Evolutionary conservation across 2,113 vertebrate genomes (phyloP).

Genomic region (Ivindomyrus marchei): DNA sequence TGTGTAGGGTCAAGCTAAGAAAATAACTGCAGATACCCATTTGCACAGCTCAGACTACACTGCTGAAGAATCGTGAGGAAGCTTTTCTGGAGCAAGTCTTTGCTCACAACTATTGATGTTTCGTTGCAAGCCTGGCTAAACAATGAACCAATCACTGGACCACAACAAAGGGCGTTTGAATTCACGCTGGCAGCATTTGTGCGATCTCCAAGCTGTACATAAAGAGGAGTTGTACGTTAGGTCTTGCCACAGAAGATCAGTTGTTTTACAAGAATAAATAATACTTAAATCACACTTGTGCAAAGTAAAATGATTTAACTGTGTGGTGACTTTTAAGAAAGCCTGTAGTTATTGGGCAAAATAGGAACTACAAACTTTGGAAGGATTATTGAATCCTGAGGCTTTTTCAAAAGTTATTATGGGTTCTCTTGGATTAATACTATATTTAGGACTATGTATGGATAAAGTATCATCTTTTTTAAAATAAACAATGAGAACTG

Average conservation of each 20-base stretch:
- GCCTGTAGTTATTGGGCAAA: neutral
- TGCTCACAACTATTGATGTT: neutral
- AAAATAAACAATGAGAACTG: neutral
- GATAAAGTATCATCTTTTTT: neutral
- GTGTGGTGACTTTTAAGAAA: neutral
- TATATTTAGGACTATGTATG: neutral
- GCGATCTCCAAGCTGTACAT: neutral
- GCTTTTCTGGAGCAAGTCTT: neutral
- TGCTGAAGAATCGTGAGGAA: neutral
- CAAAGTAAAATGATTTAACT: neutral
- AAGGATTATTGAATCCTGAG: neutral
- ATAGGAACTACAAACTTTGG: neutral
- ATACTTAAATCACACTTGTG: neutral
- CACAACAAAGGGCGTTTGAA: conserved; percentile 6
- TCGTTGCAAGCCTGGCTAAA: neutral
- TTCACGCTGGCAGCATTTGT: neutral
- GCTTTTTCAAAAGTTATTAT: neutral
- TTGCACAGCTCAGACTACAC: neutral
- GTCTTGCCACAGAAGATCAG: neutral
- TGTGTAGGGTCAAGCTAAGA: neutral
- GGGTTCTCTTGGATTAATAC: neutral
- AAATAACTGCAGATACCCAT: neutral
- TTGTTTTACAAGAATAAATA: conserved; percentile 12
- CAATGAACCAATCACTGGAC: conserved; percentile 5
- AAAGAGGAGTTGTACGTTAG: neutral